Evolutionary conservation across 2,888 invertebrate genomes (phyloP).

Genomic region (Andrena hattorfiana): DNA sequence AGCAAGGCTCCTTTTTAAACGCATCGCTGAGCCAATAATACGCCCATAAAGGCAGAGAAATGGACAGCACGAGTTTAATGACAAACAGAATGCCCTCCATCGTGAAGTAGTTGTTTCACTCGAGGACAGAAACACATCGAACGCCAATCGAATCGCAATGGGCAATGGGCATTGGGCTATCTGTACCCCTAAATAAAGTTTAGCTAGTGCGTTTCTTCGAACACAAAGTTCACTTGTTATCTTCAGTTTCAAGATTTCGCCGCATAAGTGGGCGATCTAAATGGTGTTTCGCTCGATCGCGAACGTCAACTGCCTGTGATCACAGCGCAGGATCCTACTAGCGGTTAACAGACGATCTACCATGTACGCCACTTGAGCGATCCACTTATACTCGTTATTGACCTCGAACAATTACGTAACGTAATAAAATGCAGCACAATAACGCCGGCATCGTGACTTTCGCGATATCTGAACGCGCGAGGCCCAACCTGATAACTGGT

Average conservation of each 20-base stretch:
- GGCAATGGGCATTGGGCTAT: no score
- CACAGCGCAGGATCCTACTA: background rate
- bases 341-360: no score
- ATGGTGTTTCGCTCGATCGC: background rate
- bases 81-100: slow-evolving; percentile 48
- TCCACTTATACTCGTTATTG: no score
- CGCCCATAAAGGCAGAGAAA: slow-evolving; percentile 37
- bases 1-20: background rate
- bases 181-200: no score
- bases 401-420: no score
- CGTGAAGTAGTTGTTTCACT: background rate
- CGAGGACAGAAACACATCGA: background rate
- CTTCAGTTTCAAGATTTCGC: background rate
- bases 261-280: background rate
- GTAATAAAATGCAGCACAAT: no score
- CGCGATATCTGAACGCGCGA: background rate
- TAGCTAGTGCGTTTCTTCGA: background rate
- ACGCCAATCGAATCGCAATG: background rate
- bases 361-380: no score
- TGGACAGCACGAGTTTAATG: slow-evolving; percentile 41
- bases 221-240: background rate
- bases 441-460: no score
- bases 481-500: background rate
- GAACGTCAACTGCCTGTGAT: background rate
- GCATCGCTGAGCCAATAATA: slow-evolving; percentile 48